Base-by-base conservation (phyloP, 2,888 invertebrate species). In the Tenthredo livida region DNA sequence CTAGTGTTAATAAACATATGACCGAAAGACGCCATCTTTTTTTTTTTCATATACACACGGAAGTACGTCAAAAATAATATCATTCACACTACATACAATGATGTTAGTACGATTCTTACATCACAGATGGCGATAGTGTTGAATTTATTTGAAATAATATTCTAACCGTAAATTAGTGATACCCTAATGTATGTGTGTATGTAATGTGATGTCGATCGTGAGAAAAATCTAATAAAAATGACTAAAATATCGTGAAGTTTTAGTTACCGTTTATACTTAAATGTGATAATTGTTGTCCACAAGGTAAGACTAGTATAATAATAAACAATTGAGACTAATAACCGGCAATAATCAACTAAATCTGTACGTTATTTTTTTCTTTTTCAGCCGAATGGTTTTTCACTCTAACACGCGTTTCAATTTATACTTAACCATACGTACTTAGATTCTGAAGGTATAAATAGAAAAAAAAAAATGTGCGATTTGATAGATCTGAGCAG, bases 401-500 rank as follows among this genome's bases (percentile, higher is more conserved):
- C 75, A 25, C 50, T 10, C 21, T 75, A 10, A 15, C 21, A 47
- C 21, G 58, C 17, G 29, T 10, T 58, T 17, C 25, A 61, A 21
- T 12, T 33, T 4, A 33, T 29, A 15, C n/a, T 70, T 6, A n/a
- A n/a, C n/a, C n/a, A n/a, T n/a, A n/a, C n/a, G 33, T 25, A n/a
- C n/a, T 73, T 25, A 78, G 9, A 33, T 12, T 17, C 7, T 33
- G 33, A 84, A 58, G 37, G 21, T n/a, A 43, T 47, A 61, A 33
- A 33, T 61, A 33, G 4, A 33, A 33, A 33, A 33, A 50, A 87
- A 83, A 61, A 10, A 21, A 92, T 92, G 92, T 89, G 90, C 72
- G 92, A 92, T 85, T 86, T 92, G 67, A 92, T 92, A 85, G 91
- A 92, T 86, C 88, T 92, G 21, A 89, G 89, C 10, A 91, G 91